Base-by-base conservation (phyloP, 1,140 invertebrate genomes). In the Drosophila rhopaloa region DNA sequence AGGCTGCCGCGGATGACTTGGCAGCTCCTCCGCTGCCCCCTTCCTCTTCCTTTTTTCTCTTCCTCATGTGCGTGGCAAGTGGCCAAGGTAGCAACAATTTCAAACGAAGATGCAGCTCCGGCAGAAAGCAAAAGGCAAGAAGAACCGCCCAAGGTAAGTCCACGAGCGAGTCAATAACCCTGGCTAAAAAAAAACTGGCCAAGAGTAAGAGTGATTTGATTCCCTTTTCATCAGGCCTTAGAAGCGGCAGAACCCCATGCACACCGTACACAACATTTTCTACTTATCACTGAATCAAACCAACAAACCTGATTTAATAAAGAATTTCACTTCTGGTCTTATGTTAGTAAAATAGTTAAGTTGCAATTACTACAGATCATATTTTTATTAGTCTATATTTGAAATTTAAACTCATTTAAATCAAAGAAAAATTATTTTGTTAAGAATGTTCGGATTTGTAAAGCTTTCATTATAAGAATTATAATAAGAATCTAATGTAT, bases 191-290 rank as follows among this genome's bases (percentile, higher is more conserved):
- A 59, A 59, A 44, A 40, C 51, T 57, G 74, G 60, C 73, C 67
- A 89, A 89, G 81, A 89, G 84, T 89, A 89, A 89, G 84, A 89
- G 84, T 89, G 84, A 89, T 89, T 90, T 89, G 84, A 88, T 88
- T 89, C 84, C 85, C 84, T 89, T 88, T 89, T 84, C 80, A 89
- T 89, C 73, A 77, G 79, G 62, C 58, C 81, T 84, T 65, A 79
- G 72, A 76, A 48, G 67, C 57, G 65, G 51, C 54, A 71, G 51
- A 63, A 37, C 29, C 54, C 8, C 54, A 29, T 51, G 37, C 44
- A 58, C 44, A 68, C 48, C 6, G 47, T 2, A n/a, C 14, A 58
- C 54, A 60, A 55, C 8, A 32, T 32, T 8, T 32, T 32, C 29
- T 8, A 32, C 29, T 7, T 8, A 7, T 7, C 29, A 32, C 8